Evolutionary conservation across 2,113 vertebrate species (phyloP).

Genomic region (Nansenia antarctica): DNA sequence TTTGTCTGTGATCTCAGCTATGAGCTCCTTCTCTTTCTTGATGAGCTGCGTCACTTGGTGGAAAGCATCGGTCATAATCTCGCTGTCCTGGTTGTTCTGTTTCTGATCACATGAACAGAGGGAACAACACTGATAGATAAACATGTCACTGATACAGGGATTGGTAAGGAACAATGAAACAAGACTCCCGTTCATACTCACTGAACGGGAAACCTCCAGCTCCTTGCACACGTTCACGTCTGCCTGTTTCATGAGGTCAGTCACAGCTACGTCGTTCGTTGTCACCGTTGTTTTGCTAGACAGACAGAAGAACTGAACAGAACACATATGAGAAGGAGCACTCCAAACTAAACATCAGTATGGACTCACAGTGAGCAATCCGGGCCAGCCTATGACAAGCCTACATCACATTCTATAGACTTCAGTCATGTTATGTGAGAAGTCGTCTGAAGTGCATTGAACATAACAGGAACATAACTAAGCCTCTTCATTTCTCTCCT

Average conservation of each 20-base stretch:
- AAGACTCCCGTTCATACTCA: neutral
- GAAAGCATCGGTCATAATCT: conserved; percentile 66
- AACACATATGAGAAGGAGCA: neutral
- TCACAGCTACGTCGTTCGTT: conserved; percentile 48
- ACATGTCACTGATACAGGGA: neutral
- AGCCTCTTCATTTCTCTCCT: too few species aligned
- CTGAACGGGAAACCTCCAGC: conserved; percentile 42
- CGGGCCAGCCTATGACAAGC: too few species aligned
- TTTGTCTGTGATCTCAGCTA: conserved; percentile 58
- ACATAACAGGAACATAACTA: too few species aligned
- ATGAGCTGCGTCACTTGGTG: conserved; percentile 58
- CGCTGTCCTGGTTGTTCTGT: conserved; percentile 61
- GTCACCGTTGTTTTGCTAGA: conserved; percentile 47
- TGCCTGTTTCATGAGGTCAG: conserved; percentile 66
- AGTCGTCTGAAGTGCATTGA: too few species aligned
- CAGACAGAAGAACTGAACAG: conserved; percentile 67
- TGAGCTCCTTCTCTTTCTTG: conserved; percentile 65
- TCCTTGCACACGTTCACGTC: conserved; percentile 71
- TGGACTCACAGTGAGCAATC: too few species aligned
- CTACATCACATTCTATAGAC: too few species aligned
- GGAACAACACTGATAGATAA: conserved; percentile 57
- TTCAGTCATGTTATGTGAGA: too few species aligned
- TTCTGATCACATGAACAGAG: too few species aligned
- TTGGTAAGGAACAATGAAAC: neutral
- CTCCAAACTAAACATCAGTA: too few species aligned